These are phyloP conservation scores for Cavia aperea DNA, from an alignment of 2,113 vertebrate species.

Conservation along the genomic window DNA sequence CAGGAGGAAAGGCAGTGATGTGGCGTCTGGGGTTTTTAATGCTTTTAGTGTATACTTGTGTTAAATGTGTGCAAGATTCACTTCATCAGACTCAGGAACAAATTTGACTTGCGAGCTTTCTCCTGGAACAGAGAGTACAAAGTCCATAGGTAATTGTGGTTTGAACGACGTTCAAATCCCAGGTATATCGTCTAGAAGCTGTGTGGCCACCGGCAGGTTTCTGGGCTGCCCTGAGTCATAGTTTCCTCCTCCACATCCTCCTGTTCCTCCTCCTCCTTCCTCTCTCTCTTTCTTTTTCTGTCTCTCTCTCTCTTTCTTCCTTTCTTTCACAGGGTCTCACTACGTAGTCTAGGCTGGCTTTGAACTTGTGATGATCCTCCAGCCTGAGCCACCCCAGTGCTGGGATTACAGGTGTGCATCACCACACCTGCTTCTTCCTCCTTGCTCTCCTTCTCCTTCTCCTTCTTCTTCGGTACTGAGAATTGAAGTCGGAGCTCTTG, in stretches of 20 bases:
- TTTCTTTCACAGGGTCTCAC: not conserved
- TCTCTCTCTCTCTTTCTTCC: fast-evolving
- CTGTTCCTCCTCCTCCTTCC: not conserved
- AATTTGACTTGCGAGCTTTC: not conserved
- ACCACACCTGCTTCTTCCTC: not conserved
- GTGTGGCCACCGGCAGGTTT: not conserved
- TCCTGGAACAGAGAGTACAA: not conserved
- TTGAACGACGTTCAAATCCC: not conserved
- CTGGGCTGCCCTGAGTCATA: not conserved
- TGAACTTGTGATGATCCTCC: not conserved
- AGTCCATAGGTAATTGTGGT: not conserved
- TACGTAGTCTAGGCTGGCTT: not conserved
- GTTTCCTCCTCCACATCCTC: not conserved
- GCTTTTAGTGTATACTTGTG: not conserved
- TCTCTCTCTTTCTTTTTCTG: not conserved
- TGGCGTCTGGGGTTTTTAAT: not conserved
- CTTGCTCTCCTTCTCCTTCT: not conserved
- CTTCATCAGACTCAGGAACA: not conserved
- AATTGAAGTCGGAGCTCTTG: too few species aligned
- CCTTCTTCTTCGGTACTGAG: too few species aligned
- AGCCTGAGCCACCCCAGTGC: not conserved
- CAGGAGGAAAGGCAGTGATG: not conserved
- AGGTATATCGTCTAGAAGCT: not conserved
- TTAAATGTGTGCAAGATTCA: not conserved
- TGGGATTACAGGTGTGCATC: not conserved